Evolutionary conservation across 1,140 invertebrate genomes (phyloP).

Genomic region (Hirudo medicinalis): DNA sequence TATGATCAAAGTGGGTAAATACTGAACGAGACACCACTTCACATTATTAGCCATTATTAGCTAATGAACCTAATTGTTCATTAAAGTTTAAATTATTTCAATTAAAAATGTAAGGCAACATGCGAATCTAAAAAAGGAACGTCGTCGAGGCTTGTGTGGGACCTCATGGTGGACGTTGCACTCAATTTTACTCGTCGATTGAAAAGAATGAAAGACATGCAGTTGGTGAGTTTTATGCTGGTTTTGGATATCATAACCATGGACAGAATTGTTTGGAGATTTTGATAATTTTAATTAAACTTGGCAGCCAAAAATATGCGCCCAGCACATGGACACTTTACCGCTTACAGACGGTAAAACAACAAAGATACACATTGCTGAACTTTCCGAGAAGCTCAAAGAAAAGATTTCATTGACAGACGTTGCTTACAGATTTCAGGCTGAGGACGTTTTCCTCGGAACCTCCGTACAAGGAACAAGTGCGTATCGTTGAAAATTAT

Average conservation of each 20-base stretch:
- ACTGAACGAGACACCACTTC: not conserved
- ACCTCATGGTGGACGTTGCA: slow-evolving; percentile 11
- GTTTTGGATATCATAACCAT: not conserved
- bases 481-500: not conserved
- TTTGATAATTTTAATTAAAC: not conserved
- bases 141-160: not conserved
- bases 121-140: not conserved
- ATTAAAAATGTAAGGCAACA: not conserved
- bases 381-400: not conserved
- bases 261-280: not conserved
- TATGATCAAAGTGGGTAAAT: slow-evolving; percentile 8
- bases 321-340: slow-evolving; percentile 16
- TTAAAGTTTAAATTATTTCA: not conserved
- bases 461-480: slow-evolving; percentile 16
- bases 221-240: not conserved
- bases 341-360: slow-evolving; percentile 10
- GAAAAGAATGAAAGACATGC: slow-evolving; percentile 15
- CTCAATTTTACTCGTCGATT: slow-evolving; percentile 8
- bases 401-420: slow-evolving; percentile 12
- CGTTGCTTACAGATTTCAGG: slow-evolving; percentile 17
- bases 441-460: slow-evolving; percentile 11
- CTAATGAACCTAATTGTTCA: not conserved
- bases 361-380: slow-evolving; percentile 1
- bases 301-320: slow-evolving; percentile 8
- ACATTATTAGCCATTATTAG: too few relatives aligned